Percentiles rank a stretch among this genome's conserved stretches.
Evolutionary conservation across 2,797 vertebrate genomes (phyloP).

Genomic region (Cetoscarus ocellatus): DNA sequence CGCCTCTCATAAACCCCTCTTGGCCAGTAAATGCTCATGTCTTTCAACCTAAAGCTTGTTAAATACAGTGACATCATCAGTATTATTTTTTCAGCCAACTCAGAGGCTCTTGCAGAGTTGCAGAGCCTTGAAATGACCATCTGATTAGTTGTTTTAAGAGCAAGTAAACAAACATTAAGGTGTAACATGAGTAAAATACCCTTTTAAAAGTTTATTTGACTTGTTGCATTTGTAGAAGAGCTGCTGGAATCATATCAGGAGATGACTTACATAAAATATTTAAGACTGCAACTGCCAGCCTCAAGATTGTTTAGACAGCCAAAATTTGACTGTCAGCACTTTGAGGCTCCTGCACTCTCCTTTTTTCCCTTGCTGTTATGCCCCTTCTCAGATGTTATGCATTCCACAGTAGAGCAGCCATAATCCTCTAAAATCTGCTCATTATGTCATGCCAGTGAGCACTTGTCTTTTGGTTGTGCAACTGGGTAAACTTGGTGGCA

Average conservation of each 20-base stretch:
- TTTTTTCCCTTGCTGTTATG: constrained; percentile 13
- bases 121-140: background rate
- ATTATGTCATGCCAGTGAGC: constrained; percentile 48
- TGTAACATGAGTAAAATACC: background rate
- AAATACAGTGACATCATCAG: constrained; percentile 3
- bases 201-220: background rate
- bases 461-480: constrained; percentile 18
- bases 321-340: constrained; percentile 56
- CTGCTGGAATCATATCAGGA: background rate
- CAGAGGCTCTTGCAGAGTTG: background rate
- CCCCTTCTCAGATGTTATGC: constrained; percentile 50
- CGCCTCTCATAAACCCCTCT: background rate
- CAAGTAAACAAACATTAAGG: background rate
- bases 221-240: background rate
- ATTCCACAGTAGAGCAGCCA: constrained; percentile 60
- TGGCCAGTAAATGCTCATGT: background rate
- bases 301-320: constrained; percentile 40
- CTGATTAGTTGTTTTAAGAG: background rate
- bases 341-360: constrained; percentile 15
- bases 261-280: background rate
- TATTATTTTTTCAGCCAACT: background rate
- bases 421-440: constrained; percentile 64
- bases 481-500: constrained; percentile 22
- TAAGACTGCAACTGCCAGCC: constrained; percentile 15
- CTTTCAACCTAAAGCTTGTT: background rate